Evolutionary conservation across 2,888 invertebrate species (phyloP), one percentile per base, ranked within the genome.

Genomic region (Seira musarum): DNA sequence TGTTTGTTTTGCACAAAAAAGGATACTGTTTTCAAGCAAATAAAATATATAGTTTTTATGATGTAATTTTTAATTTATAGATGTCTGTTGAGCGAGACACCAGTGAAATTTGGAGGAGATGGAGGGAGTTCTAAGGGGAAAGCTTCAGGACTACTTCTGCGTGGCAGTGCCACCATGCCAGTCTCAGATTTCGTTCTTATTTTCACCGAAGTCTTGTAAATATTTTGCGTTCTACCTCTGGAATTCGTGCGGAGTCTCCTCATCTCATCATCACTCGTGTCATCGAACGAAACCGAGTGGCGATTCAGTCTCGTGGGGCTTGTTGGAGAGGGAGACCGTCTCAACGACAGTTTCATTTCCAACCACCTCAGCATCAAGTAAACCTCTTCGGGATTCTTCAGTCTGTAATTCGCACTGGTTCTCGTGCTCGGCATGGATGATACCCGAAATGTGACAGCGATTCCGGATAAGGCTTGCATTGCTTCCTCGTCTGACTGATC

Each of bases 381-480:
- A 0, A 90, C 89, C 68, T 89, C 88, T 78, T 89, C 89, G 10
- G 89, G 88, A 8, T 88, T 88, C 15, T 89, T 87, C 22, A 90
- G 85, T 46, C 89, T 87, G 84, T 88, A 88, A 78, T 89, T 88
- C 10, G 89, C 90, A 10, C 88, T 88, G 2, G 89, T 89, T 68
- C 88, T 84, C 0, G 89, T 88, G 40, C 88, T 88, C 1, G 88
- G 87, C 53, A 88, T 88, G 1, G 88, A 88, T 40, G 88, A 88
- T 1, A 90, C 89, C 61, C 89, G 87, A 86, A 89, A 89, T 6
- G 89, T 89, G 77, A 88, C 88, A 17, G 89, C 89, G 81, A 89
- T 89, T 17, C 89, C 89, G 79, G 88, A 87, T n/a, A 90, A 83
- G 15, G 88, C 88, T 80, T 87, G 80, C 88, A 89, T 89, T 6